Evolutionary conservation across 2,797 vertebrate genomes (phyloP).

Genomic region (Monodelphis domestica): DNA sequence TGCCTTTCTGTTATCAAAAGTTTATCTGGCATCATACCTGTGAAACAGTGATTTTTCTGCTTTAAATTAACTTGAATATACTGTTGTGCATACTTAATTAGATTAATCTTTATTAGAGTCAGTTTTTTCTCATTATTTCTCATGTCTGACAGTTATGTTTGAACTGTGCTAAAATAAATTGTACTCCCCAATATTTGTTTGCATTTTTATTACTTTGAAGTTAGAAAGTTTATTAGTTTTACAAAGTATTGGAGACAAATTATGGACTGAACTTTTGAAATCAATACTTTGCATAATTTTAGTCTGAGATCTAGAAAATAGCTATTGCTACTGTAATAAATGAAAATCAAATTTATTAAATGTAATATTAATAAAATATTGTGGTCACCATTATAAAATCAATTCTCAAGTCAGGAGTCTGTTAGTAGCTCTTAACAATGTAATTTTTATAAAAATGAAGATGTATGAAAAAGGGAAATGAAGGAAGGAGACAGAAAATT

Average conservation of each 20-base stretch:
- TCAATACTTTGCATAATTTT: not conserved
- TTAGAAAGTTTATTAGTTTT: not conserved
- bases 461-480: no score
- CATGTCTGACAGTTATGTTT: not conserved
- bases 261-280: not conserved
- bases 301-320: not conserved
- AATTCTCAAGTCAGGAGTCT: no score
- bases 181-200: not conserved
- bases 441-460: no score
- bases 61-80: not conserved
- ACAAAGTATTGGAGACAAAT: conserved; percentile 18
- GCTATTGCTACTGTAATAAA: not conserved
- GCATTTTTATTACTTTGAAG: not conserved
- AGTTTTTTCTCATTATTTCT: conserved; percentile 5
- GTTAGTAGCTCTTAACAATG: no score
- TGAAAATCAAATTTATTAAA: no score
- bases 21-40: not conserved
- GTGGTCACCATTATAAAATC: no score
- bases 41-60: not conserved
- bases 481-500: no score
- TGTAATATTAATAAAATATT: no score
- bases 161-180: not conserved
- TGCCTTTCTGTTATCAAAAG: not conserved
- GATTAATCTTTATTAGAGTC: not conserved
- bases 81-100: not conserved